phyloP scores from a whole-genome alignment of 2,888 invertebrate species.

The Atrina japonica region DNA sequence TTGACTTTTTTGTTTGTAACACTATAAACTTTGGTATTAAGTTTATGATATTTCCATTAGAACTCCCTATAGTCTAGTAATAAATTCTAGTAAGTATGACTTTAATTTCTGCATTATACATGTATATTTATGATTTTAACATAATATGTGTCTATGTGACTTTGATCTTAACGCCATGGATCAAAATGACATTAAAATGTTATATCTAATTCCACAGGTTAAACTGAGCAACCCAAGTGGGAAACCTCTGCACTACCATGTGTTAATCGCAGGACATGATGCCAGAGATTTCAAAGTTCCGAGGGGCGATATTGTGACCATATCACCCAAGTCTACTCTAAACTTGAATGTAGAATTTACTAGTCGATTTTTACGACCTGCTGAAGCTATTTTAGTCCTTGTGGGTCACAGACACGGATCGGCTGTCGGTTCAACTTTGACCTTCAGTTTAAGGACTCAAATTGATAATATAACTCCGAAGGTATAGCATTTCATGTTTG shows the following conservation, averaged over 20 bases:
- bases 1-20: too few relatives aligned
- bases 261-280: conserved; percentile 77
- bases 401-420: conserved; percentile 77
- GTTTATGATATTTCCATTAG: too few relatives aligned
- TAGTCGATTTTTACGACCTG: conserved; percentile 75
- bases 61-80: too few relatives aligned
- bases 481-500: conserved; percentile 58
- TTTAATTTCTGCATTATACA: too few relatives aligned
- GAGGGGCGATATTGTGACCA: conserved; percentile 73
- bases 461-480: conserved; percentile 77
- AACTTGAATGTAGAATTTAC: conserved; percentile 71
- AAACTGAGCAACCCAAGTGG: conserved; percentile 78
- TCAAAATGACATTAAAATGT: too few relatives aligned
- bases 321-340: conserved; percentile 73
- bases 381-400: conserved; percentile 77
- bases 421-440: conserved; percentile 75
- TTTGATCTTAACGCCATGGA: too few relatives aligned
- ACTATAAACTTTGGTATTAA: too few relatives aligned
- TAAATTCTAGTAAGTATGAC: too few relatives aligned
- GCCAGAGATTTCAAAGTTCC: conserved; percentile 77
- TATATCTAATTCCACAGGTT: too few relatives aligned
- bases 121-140: too few relatives aligned
- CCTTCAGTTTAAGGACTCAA: conserved; percentile 76
- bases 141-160: too few relatives aligned
- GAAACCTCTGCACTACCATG: conserved; percentile 78